A percentile compares a stretch with the other conserved stretches of the same genome.
Evolutionary conservation across 2,797 vertebrate genomes (phyloP).

Genomic region (Channallabes apus): DNA sequence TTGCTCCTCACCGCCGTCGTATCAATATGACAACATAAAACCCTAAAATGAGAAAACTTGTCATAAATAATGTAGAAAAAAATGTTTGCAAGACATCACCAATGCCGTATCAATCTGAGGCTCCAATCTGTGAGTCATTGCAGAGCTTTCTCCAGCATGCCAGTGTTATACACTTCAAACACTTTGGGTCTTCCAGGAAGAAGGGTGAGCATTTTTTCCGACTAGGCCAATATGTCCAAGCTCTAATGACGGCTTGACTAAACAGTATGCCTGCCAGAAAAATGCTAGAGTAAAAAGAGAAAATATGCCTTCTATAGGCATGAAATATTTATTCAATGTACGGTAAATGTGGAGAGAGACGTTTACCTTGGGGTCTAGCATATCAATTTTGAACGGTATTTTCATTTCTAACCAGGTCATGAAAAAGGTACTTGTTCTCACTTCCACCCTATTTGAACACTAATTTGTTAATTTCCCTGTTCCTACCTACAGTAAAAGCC

Average conservation of each 20-base stretch:
- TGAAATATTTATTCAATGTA: neutral
- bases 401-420: neutral
- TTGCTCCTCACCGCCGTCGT: neutral
- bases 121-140: neutral
- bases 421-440: neutral
- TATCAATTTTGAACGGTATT: neutral
- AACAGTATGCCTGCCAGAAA: conserved; percentile 10
- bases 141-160: conserved; percentile 4
- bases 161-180: conserved; percentile 19
- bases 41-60: neutral
- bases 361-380: neutral
- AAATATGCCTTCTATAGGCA: neutral
- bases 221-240: conserved; percentile 1
- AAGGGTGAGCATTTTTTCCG: conserved; percentile 23
- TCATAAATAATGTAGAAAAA: conserved; percentile 14
- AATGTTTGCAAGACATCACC: conserved; percentile 24
- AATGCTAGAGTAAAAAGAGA: neutral
- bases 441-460: neutral
- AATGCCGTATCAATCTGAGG: neutral
- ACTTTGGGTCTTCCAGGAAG: conserved; percentile 11
- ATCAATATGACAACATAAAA: conserved; percentile 1
- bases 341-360: neutral
- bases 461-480: neutral
- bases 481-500: neutral
- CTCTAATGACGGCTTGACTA: conserved; percentile 16